Evolutionary conservation across 1,140 invertebrate genomes (phyloP).

Genomic region (Paramacrobiotus metropolitanus): DNA sequence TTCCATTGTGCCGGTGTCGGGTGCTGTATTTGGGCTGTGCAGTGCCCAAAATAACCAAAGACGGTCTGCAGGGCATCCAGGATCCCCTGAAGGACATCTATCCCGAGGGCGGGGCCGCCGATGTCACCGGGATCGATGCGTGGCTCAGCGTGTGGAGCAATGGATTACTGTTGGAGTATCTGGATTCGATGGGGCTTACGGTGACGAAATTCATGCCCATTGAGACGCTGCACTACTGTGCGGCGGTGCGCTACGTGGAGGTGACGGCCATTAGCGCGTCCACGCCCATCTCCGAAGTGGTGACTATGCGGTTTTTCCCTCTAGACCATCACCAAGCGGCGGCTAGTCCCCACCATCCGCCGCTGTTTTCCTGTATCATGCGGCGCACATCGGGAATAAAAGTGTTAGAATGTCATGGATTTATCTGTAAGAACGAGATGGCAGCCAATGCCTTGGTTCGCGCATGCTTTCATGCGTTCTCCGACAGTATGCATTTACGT

Average conservation of each 20-base stretch:
- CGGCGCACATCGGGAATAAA: constrained; percentile 89
- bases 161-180: constrained; percentile 79
- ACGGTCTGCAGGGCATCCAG: constrained; percentile 88
- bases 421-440: constrained; percentile 84
- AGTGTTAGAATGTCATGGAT: constrained; percentile 94
- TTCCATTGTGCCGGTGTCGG: constrained; percentile 76
- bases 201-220: constrained; percentile 93
- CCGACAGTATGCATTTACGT: constrained; percentile 51
- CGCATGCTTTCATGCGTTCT: constrained; percentile 83
- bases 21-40: constrained; percentile 94
- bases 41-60: constrained; percentile 88
- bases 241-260: constrained; percentile 59
- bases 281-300: constrained; percentile 24
- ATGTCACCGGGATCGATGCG: constrained; percentile 66
- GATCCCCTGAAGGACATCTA: constrained; percentile 88
- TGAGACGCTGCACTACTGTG: constrained; percentile 84
- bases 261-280: constrained; percentile 27
- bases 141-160: constrained; percentile 94
- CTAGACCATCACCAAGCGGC: constrained; percentile 67
- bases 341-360: constrained; percentile 43
- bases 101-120: constrained; percentile 46
- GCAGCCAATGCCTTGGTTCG: constrained; percentile 75
- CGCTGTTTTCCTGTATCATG: constrained; percentile 85
- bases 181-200: constrained; percentile 78
- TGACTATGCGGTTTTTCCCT: constrained; percentile 56